Evolutionary conservation across 2,113 vertebrate genomes (phyloP), one percentile per base, ranked within the genome.

Genomic region (Mellivora capensis): DNA sequence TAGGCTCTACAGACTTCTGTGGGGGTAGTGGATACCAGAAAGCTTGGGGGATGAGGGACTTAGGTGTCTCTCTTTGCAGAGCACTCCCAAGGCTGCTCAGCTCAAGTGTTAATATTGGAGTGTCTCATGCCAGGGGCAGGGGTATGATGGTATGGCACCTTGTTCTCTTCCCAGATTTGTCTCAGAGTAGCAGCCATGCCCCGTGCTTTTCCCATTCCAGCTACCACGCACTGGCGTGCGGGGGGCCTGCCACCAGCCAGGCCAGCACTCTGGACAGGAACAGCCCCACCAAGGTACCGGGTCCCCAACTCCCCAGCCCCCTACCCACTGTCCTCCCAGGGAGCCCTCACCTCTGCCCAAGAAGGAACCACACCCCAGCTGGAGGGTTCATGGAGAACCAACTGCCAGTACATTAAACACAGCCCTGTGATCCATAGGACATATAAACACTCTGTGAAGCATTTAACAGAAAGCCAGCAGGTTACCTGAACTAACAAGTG

Each of bases 171-270:
- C 98, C 99, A 99, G 99, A 99, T 97, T 92, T 99, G 74, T 99
- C 99, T 97, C 99, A 99, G 98, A 99, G 98, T 99, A 99, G 98
- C 98, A 74, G 98, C 98, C 98, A 98, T 54, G 98, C 98, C 90
- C 99, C 99, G 97, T 99, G 99, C 98, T 99, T 99, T 99, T 99
- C 99, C 98, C 99, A 99, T 97, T 99, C 99, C 96, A 99, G 99
- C 98, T 99, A 99, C 98, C 99, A 99, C 98, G 99, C 99, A 74
- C 99, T 99, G 98, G 99, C 99, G 39, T 99, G 99, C 96, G 99
- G 99, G 83, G 99, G 99, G 83, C 98, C 99, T 96, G 99, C 99
- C 99, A 98, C 98, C 99, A 99, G 99, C 98, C 98, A 99, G 97
- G 98, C 99, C 98, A 99, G 98, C 99, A 99, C 99, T 98, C 98